Percentiles rank a stretch among this genome's conserved stretches.
Evolutionary conservation across 1,140 invertebrate genomes (phyloP).

Genomic region (Calephelis virginiensis): DNA sequence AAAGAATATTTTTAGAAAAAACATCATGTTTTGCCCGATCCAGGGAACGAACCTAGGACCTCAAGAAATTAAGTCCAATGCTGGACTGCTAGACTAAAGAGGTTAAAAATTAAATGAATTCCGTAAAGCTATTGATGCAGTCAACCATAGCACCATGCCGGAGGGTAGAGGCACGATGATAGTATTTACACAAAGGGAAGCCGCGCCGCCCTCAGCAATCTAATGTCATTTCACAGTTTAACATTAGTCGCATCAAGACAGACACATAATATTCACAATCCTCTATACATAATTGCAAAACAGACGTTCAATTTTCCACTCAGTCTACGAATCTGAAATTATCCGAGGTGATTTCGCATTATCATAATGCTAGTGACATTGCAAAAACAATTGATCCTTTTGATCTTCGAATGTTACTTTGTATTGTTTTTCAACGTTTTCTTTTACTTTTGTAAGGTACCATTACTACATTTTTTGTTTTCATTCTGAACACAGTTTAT

Average conservation of each 20-base stretch:
- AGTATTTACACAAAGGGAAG: conserved; percentile 61
- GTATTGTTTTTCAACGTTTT: no score
- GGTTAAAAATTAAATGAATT: background rate
- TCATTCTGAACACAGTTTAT: no score
- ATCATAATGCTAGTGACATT: background rate
- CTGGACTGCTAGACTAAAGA: no score
- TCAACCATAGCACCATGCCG: conserved; percentile 34
- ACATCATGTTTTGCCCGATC: no score
- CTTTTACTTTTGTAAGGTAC: no score
- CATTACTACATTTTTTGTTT: no score
- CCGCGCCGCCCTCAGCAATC: conserved; percentile 55
- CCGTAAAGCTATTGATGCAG: background rate
- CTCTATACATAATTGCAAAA: conserved; percentile 38
- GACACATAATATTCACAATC: conserved; percentile 34
- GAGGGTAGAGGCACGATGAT: conserved; percentile 37
- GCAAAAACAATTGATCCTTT: background rate
- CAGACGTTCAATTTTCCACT: conserved; percentile 13
- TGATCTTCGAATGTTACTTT: no score
- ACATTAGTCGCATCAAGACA: conserved; percentile 56
- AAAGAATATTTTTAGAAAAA: no score
- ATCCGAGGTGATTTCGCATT: background rate
- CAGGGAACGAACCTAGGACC: no score
- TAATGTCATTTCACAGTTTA: conserved; percentile 58
- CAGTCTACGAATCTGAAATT: background rate
- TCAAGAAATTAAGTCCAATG: no score